Evolutionary conservation across 2,888 invertebrate genomes (phyloP).

Genomic region (Spatulosminthurus flaviceps): DNA sequence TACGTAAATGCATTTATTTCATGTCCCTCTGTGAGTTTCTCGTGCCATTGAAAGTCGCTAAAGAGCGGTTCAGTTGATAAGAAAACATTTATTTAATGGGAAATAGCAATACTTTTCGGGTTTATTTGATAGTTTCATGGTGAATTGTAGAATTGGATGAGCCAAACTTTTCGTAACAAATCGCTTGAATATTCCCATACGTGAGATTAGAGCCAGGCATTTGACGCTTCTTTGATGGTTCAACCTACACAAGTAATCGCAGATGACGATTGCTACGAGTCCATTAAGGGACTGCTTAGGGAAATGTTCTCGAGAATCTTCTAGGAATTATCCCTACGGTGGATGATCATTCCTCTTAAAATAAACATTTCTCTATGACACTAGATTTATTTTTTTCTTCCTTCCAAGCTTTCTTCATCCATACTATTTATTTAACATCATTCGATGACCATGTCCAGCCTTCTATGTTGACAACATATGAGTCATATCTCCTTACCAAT

Average conservation of each 20-base stretch:
- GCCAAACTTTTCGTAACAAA: neutral
- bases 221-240: neutral
- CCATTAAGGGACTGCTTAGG: neutral
- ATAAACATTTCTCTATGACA: neutral
- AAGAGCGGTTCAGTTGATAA: neutral
- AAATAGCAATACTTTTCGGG: neutral
- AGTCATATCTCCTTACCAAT: too few relatives aligned
- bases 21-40: neutral
- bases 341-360: too few relatives aligned
- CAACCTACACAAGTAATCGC: neutral
- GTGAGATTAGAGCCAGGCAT: neutral
- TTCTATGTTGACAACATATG: too few relatives aligned
- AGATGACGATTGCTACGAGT: neutral
- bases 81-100: neutral
- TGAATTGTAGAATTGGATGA: neutral
- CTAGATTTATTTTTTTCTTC: too few relatives aligned
- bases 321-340: too few relatives aligned
- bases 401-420: too few relatives aligned
- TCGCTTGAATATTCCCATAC: neutral
- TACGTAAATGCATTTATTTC: too few relatives aligned
- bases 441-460: too few relatives aligned
- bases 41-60: neutral
- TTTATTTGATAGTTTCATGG: neutral
- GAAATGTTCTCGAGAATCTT: neutral
- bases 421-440: too few relatives aligned